A percentile compares a stretch with the other conserved stretches of the same genome.
Evolutionary conservation across 2,888 invertebrate species (phyloP).

Genomic region (Caradrina kadenii): DNA sequence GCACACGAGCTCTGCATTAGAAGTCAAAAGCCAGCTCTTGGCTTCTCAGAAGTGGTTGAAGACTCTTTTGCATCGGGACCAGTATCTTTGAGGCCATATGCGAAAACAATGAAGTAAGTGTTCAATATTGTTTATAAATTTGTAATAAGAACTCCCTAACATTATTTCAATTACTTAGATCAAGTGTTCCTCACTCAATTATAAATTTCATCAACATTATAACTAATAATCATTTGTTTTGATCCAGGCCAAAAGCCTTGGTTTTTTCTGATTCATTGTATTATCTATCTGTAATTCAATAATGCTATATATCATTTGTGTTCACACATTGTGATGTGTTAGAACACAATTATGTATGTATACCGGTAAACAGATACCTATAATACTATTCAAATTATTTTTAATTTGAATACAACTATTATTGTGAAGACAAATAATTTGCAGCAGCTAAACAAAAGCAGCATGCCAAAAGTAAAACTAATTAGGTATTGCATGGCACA

Average conservation of each 20-base stretch:
- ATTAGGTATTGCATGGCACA: too few relatives aligned
- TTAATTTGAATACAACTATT: not conserved
- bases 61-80: slow-evolving; percentile 95
- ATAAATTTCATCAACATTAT: not conserved
- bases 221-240: slow-evolving; percentile 1
- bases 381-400: not conserved
- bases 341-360: not conserved
- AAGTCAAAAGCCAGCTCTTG: slow-evolving; percentile 92
- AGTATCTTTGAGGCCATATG: slow-evolving; percentile 90
- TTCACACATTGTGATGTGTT: not conserved
- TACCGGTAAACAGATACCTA: not conserved
- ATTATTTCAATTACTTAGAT: not conserved
- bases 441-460: not conserved
- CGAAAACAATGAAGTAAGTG: slow-evolving; percentile 91
- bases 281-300: slow-evolving; percentile 20
- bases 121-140: slow-evolving; percentile 1
- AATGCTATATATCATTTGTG: not conserved
- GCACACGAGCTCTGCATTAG: slow-evolving; percentile 94
- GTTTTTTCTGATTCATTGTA: slow-evolving; percentile 28
- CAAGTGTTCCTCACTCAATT: not conserved
- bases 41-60: slow-evolving; percentile 95
- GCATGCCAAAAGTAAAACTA: not conserved
- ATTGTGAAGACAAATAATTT: not conserved
- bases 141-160: not conserved
- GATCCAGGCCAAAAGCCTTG: not conserved